Percentiles rank a stretch among this genome's conserved stretches.
These are phyloP conservation scores for Vireo griseus DNA, from an alignment of 2,797 vertebrate genomes.

Conservation along the genomic window DNA sequence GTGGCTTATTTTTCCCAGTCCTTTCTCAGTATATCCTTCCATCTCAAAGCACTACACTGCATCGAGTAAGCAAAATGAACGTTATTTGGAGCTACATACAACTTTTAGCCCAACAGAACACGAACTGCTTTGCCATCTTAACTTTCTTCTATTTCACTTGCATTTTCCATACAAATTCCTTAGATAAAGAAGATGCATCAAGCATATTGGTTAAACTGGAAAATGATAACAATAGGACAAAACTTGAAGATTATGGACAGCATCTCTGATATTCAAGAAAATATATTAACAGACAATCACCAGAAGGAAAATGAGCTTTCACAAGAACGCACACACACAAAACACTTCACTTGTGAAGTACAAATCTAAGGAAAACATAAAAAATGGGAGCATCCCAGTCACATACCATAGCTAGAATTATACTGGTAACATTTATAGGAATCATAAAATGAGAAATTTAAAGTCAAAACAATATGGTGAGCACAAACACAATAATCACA, in stretches of 20 bases:
- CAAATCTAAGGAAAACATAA: background rate
- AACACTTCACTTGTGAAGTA: background rate
- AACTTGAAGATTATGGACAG: background rate
- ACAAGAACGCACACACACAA: background rate
- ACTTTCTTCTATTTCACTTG: background rate
- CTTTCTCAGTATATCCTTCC: background rate
- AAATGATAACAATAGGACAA: background rate
- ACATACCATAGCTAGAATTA: background rate
- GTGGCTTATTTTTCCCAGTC: background rate
- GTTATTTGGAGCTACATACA: background rate
- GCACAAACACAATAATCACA: background rate
- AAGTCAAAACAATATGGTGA: background rate
- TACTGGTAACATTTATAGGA: background rate
- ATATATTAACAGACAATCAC: background rate
- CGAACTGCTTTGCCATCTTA: background rate
- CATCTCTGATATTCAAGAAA: background rate
- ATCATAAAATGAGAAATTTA: background rate
- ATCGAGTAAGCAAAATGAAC: background rate
- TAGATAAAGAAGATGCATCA: background rate
- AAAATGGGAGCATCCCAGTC: background rate
- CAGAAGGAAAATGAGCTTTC: constrained; percentile 28
- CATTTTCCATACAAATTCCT: background rate
- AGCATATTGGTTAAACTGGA: background rate
- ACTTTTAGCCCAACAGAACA: background rate
- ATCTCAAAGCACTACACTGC: background rate